These are phyloP conservation scores for Perithous albicinctus DNA, from an alignment of 2,888 invertebrate genomes.

Conservation along the genomic window DNA sequence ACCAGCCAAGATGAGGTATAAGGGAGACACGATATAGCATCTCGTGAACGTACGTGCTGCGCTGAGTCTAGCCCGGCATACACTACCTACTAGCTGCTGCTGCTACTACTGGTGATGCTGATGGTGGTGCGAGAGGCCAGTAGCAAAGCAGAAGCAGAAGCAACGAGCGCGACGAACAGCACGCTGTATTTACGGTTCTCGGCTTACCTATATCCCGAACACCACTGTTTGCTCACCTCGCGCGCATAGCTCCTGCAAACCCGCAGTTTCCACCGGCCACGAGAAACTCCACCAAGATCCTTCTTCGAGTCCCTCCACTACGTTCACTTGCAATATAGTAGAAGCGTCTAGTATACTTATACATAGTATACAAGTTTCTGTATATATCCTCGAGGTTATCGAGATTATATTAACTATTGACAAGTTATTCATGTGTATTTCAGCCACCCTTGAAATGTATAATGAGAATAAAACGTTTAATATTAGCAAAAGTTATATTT, in stretches of 20 bases:
- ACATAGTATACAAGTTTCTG: neutral
- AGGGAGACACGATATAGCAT: conserved; percentile 47
- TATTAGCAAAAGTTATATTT: no score
- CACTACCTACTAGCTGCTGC: no score
- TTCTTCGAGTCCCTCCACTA: neutral
- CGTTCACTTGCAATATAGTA: neutral
- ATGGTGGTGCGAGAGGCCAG: conserved; percentile 13
- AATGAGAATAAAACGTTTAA: no score
- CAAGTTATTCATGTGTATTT: neutral
- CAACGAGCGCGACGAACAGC: conserved; percentile 42
- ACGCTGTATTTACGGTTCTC: conserved; percentile 56
- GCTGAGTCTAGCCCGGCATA: neutral
- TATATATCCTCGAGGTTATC: neutral
- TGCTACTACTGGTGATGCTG: no score
- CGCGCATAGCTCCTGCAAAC: conserved; percentile 40
- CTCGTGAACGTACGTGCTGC: conserved; percentile 31
- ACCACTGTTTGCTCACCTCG: conserved; percentile 61
- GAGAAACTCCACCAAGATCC: conserved; percentile 11
- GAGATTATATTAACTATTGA: neutral
- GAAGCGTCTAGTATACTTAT: neutral
- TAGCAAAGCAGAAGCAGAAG: conserved; percentile 33
- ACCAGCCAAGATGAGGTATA: conserved; percentile 45
- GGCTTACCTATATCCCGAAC: conserved; percentile 57
- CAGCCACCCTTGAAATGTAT: neutral
- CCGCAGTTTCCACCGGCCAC: conserved; percentile 11